Evolutionary conservation across 2,888 invertebrate species (phyloP).

Genomic region (Oscheius sp.): DNA sequence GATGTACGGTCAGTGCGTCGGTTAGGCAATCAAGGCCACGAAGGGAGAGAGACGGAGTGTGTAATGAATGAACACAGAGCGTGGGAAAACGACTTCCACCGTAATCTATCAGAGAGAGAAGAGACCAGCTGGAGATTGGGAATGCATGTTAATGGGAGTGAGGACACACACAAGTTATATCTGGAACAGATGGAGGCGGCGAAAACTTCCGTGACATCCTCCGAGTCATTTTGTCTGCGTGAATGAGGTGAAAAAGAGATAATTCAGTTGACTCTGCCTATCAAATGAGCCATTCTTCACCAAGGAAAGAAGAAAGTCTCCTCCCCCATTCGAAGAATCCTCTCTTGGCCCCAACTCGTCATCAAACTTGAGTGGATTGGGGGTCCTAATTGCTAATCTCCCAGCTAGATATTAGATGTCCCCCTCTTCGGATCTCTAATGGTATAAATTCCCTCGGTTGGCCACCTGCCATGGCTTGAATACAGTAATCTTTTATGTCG

Average conservation of each 20-base stretch:
- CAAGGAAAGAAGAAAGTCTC: too few relatives aligned
- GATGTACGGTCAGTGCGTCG: too few relatives aligned
- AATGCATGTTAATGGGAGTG: conserved; percentile 13
- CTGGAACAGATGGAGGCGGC: neutral
- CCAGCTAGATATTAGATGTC: conserved; percentile 9
- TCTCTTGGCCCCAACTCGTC: neutral
- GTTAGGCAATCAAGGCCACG: neutral
- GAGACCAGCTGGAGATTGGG: neutral
- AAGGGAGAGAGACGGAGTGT: conserved; percentile 3
- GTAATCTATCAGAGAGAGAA: neutral
- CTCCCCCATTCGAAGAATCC: too few relatives aligned
- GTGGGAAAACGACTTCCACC: conserved; percentile 2
- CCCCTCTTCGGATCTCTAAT: neutral
- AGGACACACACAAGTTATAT: neutral
- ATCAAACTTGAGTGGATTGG: conserved; percentile 18
- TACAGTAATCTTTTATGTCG: conserved; percentile 20
- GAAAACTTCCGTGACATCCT: too few relatives aligned
- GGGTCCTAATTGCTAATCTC: conserved; percentile 23
- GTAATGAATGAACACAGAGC: conserved; percentile 27
- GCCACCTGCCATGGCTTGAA: conserved; percentile 8
- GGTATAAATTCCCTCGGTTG: conserved; percentile 3
- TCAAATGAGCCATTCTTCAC: too few relatives aligned
- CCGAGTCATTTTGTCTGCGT: too few relatives aligned
- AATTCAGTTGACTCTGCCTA: too few relatives aligned
- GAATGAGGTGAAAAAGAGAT: too few relatives aligned